Conservation (phyloP, 2,888 invertebrate species). For the Eupithecia dodoneata region DNA sequence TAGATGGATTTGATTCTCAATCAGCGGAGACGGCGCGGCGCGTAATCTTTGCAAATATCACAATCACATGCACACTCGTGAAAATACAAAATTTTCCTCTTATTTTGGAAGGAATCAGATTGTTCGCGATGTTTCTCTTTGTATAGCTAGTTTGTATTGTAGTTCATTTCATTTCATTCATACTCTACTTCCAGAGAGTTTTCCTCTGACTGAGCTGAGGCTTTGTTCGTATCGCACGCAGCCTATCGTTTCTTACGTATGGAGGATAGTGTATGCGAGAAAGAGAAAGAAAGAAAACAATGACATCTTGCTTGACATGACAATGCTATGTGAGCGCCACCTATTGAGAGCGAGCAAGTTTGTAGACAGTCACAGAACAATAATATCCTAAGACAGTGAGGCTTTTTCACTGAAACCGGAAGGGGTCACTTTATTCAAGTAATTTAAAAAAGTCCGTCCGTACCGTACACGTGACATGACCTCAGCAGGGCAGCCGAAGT, state of each 20-base stretch:
- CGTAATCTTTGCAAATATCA: constrained; percentile 13
- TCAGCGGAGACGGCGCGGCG: no score
- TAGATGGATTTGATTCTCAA: background rate
- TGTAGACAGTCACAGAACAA: no score
- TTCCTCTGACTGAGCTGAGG: background rate
- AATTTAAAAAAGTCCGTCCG: no score
- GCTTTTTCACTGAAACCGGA: no score
- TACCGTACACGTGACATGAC: no score
- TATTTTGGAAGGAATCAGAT: constrained; percentile 16
- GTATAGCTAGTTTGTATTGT: no score
- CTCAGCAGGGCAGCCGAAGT: no score
- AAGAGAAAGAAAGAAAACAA: constrained; percentile 21
- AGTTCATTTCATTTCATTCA: background rate
- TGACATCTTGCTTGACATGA: constrained; percentile 7
- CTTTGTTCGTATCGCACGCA: constrained; percentile 3
- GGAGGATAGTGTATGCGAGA: background rate
- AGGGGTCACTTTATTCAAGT: no score
- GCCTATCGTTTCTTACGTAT: constrained; percentile 17
- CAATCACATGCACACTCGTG: constrained; percentile 18
- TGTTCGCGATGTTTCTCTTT: constrained; percentile 24
- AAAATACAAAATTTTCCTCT: constrained; percentile 16
- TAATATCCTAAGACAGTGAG: no score
- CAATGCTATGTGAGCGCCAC: background rate
- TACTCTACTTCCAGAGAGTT: background rate
- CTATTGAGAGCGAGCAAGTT: background rate